These are phyloP conservation scores for Epizoanthus stellaris DNA, from an alignment of 92 coral and sea anemone species.

Conservation along the genomic window DNA sequence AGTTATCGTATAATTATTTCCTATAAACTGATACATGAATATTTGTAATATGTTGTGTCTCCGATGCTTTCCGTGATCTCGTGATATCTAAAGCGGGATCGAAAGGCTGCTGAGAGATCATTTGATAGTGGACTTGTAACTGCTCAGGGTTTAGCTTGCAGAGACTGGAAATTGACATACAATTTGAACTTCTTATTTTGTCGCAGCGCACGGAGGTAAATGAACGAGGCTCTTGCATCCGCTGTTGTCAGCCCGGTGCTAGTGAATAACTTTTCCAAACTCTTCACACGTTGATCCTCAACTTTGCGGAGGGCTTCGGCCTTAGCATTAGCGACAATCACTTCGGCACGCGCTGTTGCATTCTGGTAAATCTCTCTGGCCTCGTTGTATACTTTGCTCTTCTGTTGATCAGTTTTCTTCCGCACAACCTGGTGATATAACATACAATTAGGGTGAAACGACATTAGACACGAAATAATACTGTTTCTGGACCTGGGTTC, in stretches of 20 bases:
- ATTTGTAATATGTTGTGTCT: no score
- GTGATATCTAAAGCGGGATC: no score
- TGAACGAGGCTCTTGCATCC: conserved; percentile 74
- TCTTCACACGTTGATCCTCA: conserved; percentile 82
- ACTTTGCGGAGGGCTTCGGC: conserved; percentile 75
- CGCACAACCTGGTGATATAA: conserved; percentile 72
- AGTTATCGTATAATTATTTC: no score
- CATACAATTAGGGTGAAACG: neutral
- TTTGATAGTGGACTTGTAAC: no score
- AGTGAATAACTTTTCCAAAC: conserved; percentile 69
- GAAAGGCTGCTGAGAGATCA: no score
- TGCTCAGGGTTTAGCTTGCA: conserved; percentile 35
- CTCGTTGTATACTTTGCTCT: conserved; percentile 74
- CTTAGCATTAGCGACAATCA: conserved; percentile 81
- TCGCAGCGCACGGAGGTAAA: conserved; percentile 80
- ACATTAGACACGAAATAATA: neutral
- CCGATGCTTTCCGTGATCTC: no score
- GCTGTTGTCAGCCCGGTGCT: conserved; percentile 59
- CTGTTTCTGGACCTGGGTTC: no score
- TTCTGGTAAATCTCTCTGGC: conserved; percentile 83
- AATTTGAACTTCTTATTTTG: conserved; percentile 63
- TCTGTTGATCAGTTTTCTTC: conserved; percentile 80
- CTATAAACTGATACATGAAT: no score
- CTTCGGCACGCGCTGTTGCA: conserved; percentile 73
- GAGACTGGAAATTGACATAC: conserved; percentile 68